Base-by-base conservation (phyloP, 2,113 vertebrate genomes). In the Pavo muticus region DNA sequence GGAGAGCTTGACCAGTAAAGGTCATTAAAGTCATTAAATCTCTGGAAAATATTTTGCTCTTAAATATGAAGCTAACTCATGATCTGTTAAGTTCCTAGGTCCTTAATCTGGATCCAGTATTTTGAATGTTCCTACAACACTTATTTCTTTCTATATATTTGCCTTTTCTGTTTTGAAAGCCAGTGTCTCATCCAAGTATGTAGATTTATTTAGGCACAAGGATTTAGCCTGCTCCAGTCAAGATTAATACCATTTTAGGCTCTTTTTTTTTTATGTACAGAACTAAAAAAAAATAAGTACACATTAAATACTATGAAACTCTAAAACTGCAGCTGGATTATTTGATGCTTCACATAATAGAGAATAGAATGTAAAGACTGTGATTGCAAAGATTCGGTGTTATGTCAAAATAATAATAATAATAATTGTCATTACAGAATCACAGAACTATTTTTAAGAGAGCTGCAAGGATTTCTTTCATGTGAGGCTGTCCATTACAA, bases 401-500 rank as follows among this genome's bases (percentile, higher is more conserved):
- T 70, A 64, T 39, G 7, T 76, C 90, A 67, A 35, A 71, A 93
- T 84, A 88, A 14, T n/a, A 90, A 72, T 75, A 74, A 48, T 23
- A 90, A 14, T 32, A 90, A 75, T 71, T 47, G 11, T 23, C 29
- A 7, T 61, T 86, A 30, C 19, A 65, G 44, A 79, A 24, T 30
- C 20, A 18, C 15, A 48, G 25, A 73, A 76, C 27, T 50, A 5
- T 18, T 48, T 93, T 61, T 54, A 72, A 77, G 64, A 77, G 32
- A 54, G 30, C 7, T n/a, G 13, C 45, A 71, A 91, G 42, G 4
- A 60, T 70, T 14, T 52, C 15, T 76, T 12, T 48, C 29, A 32
- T 17, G 19, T 0, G 0, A 24, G 44, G 11, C 7, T 39, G 15
- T 64, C 82, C 24, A 14, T 23, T 77, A 3, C 14, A 35, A 23